Evolutionary conservation across 2,888 invertebrate genomes (phyloP).

Genomic region (Gasteruption jaculator): DNA sequence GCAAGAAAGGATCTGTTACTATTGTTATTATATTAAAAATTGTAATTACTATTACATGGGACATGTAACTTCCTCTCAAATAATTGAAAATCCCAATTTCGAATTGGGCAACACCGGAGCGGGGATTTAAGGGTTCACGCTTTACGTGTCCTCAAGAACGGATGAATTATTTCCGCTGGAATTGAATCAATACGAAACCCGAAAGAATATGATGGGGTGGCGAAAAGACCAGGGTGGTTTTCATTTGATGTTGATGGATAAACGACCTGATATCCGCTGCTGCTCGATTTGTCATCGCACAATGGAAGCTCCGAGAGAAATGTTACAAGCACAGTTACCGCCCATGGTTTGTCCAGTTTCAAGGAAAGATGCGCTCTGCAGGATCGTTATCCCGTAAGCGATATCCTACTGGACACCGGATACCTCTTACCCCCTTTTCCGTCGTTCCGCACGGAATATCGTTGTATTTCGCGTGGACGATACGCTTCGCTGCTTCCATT

Average conservation of each 20-base stretch:
- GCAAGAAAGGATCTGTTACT: too few species aligned
- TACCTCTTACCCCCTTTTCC: conserved; percentile 9
- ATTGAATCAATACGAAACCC: not conserved
- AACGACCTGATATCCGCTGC: conserved; percentile 27
- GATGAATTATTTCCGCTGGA: too few species aligned
- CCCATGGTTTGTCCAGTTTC: conserved; percentile 8
- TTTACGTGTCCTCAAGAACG: too few species aligned
- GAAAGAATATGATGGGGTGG: conserved; percentile 1
- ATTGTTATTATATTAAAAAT: too few species aligned
- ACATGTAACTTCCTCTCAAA: too few species aligned
- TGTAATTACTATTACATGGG: too few species aligned
- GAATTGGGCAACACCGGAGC: too few species aligned
- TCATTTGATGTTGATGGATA: conserved; percentile 38
- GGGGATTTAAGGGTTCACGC: too few species aligned
- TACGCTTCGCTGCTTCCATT: conserved; percentile 27
- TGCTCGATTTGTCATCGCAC: conserved; percentile 41
- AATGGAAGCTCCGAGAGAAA: conserved; percentile 24
- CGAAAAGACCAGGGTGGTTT: conserved; percentile 8
- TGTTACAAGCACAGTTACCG: not conserved
- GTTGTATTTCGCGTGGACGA: conserved; percentile 12
- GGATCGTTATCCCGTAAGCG: conserved; percentile 22
- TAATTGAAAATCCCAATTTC: too few species aligned
- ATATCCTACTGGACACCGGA: conserved; percentile 5
- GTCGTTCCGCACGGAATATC: not conserved
- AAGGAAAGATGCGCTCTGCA: conserved; percentile 18